Evolutionary conservation across 2,797 vertebrate genomes (phyloP).

Genomic region (Heliangelus exortis): DNA sequence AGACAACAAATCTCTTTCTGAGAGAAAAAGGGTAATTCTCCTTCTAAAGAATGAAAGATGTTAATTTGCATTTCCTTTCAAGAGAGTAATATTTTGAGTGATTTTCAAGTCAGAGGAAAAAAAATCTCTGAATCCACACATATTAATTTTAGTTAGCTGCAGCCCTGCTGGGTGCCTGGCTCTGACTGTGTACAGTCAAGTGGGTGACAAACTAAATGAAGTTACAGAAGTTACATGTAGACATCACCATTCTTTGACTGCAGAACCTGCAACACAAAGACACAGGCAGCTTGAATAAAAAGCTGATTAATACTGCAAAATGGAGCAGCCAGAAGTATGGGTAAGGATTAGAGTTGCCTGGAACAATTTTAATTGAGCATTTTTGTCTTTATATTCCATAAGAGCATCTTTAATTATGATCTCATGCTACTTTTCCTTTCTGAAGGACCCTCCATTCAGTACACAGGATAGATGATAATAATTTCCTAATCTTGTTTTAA

Average conservation of each 20-base stretch:
- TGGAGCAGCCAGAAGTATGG: neutral
- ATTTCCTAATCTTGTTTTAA: neutral
- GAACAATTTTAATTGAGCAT: neutral
- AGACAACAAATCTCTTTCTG: neutral
- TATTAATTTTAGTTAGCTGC: neutral
- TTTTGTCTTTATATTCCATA: neutral
- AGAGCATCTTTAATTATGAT: neutral
- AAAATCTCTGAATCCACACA: neutral
- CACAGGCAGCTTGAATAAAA: neutral
- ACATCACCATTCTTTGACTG: neutral
- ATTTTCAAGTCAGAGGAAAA: neutral
- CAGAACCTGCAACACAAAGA: neutral
- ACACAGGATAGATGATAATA: neutral
- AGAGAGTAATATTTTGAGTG: neutral
- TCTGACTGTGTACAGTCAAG: neutral
- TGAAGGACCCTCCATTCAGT: neutral
- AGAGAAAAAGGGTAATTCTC: neutral
- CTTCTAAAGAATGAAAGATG: neutral
- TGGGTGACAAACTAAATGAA: neutral
- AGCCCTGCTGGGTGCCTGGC: neutral
- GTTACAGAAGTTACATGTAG: neutral
- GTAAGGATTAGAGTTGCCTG: neutral
- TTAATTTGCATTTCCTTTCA: constrained; percentile 20
- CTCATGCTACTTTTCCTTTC: neutral
- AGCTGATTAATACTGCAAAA: neutral